A percentile compares a stretch with the other conserved stretches of the same genome.
Conservation (phyloP, 2,797 vertebrate species). For the Argyrosomus regius region DNA sequence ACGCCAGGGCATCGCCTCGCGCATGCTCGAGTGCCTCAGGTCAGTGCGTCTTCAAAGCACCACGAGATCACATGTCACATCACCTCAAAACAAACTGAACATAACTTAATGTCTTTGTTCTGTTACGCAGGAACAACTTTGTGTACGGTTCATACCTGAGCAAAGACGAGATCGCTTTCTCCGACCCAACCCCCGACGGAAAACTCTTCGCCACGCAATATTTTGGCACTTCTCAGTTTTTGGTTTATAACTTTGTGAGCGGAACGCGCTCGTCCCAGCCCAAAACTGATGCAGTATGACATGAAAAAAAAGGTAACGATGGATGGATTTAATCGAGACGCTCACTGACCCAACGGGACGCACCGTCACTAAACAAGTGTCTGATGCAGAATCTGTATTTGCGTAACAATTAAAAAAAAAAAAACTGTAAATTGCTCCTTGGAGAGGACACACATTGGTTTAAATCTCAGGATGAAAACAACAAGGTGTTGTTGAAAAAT, state of each 20-base stretch:
- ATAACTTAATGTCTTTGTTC: neutral
- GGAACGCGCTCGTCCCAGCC: constrained; percentile 77
- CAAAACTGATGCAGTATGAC: constrained; percentile 74
- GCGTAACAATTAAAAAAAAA: constrained; percentile 16
- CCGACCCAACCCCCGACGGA: constrained; percentile 98
- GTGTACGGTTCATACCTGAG: constrained; percentile 97
- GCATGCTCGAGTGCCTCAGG: constrained; percentile 98
- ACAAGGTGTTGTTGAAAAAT: constrained; percentile 76
- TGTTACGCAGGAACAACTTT: constrained; percentile 93
- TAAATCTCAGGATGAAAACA: constrained; percentile 88
- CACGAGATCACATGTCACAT: accelerated
- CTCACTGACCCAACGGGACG: constrained; percentile 45
- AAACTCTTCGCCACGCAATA: constrained; percentile 98
- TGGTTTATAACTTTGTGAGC: constrained; percentile 99
- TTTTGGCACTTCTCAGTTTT: constrained; percentile 97
- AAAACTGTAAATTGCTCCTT: constrained; percentile 70
- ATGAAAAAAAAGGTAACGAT: constrained; percentile 21
- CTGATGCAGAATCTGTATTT: constrained; percentile 56
- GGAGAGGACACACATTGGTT: constrained; percentile 69
- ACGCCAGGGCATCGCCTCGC: constrained; percentile 94
- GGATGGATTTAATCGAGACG: constrained; percentile 46
- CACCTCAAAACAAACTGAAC: neutral
- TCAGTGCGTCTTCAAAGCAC: constrained; percentile 65
- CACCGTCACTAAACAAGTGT: constrained; percentile 43
- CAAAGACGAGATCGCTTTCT: constrained; percentile 99